Percentiles rank a stretch among this genome's conserved stretches.
phyloP scores from a whole-genome alignment of 2,888 invertebrate species.

The Cremastobaeus sp. region DNA sequence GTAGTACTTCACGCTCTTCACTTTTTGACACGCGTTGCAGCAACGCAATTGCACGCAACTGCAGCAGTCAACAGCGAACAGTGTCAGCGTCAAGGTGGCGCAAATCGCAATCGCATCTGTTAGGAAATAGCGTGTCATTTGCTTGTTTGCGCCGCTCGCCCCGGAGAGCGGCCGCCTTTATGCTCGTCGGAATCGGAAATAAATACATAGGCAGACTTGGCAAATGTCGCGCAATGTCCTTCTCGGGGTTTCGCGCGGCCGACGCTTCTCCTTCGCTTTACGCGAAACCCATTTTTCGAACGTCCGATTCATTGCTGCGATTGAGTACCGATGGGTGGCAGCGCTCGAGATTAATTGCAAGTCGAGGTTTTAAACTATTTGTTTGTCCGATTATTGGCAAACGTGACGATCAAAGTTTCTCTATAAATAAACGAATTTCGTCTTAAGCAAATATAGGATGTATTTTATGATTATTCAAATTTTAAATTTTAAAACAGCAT shows the following conservation, averaged over 20 bases:
- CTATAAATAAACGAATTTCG: too few species aligned
- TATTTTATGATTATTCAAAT: too few species aligned
- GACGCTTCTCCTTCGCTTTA: neutral
- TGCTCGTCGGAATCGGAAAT: constrained; percentile 30
- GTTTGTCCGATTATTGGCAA: too few species aligned
- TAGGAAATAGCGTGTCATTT: constrained; percentile 47
- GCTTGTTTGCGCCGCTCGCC: constrained; percentile 35
- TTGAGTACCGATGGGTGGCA: constrained; percentile 2
- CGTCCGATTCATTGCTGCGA: constrained; percentile 21
- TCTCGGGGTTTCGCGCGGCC: constrained; percentile 12
- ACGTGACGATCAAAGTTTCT: too few species aligned
- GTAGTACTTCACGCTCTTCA: too few species aligned
- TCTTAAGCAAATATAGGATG: too few species aligned
- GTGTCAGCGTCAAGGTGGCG: constrained; percentile 45
- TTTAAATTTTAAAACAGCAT: too few species aligned
- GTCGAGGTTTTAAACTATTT: too few species aligned
- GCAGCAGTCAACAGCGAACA: constrained; percentile 31
- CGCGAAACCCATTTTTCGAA: constrained; percentile 14
- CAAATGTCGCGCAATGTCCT: constrained; percentile 30
- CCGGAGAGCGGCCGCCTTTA: constrained; percentile 30
- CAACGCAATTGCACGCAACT: constrained; percentile 30
- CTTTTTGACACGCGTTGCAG: too few species aligned
- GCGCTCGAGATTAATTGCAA: constrained; percentile 10
- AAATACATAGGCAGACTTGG: constrained; percentile 35
- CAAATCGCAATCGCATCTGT: constrained; percentile 38